Base-by-base conservation (phyloP, 2,113 vertebrate species). In the Nyctereutes procyonoides region DNA sequence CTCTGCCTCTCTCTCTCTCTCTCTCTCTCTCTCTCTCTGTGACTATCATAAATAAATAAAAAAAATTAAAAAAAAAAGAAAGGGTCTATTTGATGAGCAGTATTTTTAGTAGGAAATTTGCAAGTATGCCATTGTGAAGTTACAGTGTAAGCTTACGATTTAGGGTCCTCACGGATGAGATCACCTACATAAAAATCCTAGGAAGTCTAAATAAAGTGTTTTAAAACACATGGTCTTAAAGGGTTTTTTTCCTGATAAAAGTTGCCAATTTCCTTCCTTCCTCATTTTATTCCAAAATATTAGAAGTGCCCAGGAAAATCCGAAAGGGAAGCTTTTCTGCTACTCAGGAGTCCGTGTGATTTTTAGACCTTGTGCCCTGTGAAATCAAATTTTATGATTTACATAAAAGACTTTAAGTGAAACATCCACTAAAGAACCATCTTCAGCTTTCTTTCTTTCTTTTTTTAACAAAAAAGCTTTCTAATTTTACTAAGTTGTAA, bases 241-340 rank as follows among this genome's bases (percentile, higher is more conserved):
- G 4, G 28, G 28, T 17, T 77, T 51, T 63, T 55, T 12, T n/a
- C 8, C 9, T 82, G 56, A 4, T 65, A 48, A 88, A 62, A 63
- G 26, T 15, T 67, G 14, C 53, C 14, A 43, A 12, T 83, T 96
- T 53, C n/a, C 58, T 85, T 16, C 22, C 11, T 76, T 10, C 30
- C 11, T 95, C 32, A 84, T 81, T 95, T 96, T 60, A 91, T 77
- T 76, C 69, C 76, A 84, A 94, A 79, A 65, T 58, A 58, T 79
- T 95, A 19, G 38, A 71, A 81, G 15, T 62, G 55, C 28, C 48
- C 28, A 79, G 69, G n/a, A 81, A 62, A 95, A n/a, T 15, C 67
- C 48, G 69, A 87, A 51, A 56, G 73, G 62, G 55, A 65, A 35
- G 17, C 2, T 53, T 28, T 1, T 43, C 43, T 89, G 84, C 38